Percentiles rank a stretch among this genome's conserved stretches.
phyloP scores from a whole-genome alignment of 2,113 vertebrate genomes.

The Menidia beryllina region DNA sequence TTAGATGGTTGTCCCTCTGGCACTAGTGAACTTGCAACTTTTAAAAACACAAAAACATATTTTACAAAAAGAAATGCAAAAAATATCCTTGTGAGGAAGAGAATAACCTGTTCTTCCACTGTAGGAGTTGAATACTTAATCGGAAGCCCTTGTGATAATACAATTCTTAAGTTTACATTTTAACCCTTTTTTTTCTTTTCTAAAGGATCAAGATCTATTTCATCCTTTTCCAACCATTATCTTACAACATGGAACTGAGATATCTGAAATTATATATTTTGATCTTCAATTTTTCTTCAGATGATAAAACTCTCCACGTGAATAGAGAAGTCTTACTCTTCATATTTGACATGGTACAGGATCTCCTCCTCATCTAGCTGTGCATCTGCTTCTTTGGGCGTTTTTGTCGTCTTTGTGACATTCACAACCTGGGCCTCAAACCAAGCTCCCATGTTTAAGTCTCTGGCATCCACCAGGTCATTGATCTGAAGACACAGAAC shows the following conservation, averaged over 20 bases:
- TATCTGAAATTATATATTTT: too few species aligned
- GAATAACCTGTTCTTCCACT: too few species aligned
- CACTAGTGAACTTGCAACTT: slow-evolving; percentile 1
- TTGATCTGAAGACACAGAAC: slow-evolving; percentile 81
- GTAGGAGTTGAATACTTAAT: too few species aligned
- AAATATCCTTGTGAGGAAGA: not conserved
- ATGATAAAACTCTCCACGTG: not conserved
- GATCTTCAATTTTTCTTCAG: too few species aligned
- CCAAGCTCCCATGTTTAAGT: slow-evolving; percentile 95
- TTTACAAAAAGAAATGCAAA: not conserved
- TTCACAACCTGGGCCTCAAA: slow-evolving; percentile 93
- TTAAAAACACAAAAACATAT: not conserved
- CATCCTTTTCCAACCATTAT: too few species aligned
- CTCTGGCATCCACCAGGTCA: slow-evolving; percentile 92
- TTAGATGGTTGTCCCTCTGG: too few species aligned
- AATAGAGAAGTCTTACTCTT: slow-evolving; percentile 87
- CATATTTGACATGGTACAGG: slow-evolving; percentile 94
- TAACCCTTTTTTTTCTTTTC: too few species aligned
- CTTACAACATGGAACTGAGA: too few species aligned
- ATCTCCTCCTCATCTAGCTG: slow-evolving; percentile 72
- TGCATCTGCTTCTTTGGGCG: slow-evolving; percentile 27
- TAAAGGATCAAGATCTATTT: too few species aligned
- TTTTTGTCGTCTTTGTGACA: slow-evolving; percentile 80
- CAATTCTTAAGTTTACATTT: too few species aligned
- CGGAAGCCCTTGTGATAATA: too few species aligned